These are phyloP conservation scores for Danaus melanippus DNA, from an alignment of 1,140 invertebrate species.

Conservation along the genomic window DNA sequence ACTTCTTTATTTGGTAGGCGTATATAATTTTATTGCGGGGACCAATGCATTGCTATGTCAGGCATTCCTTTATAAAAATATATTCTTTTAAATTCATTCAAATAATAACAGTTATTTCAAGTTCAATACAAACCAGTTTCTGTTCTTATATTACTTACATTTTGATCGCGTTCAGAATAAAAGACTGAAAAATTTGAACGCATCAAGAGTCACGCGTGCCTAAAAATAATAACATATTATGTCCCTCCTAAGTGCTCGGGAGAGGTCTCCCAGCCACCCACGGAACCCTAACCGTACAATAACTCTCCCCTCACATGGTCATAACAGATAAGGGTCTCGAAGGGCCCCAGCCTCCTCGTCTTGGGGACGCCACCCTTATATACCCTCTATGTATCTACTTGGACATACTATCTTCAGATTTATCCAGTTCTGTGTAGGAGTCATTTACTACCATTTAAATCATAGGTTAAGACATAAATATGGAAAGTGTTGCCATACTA, in stretches of 20 bases:
- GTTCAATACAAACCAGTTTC: neutral
- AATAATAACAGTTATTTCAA: neutral
- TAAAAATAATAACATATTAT: conserved; percentile 33
- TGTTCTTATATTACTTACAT: neutral
- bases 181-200: neutral
- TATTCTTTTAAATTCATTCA: neutral
- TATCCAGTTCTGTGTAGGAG: too few relatives aligned
- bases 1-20: conserved; percentile 67
- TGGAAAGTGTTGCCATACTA: too few relatives aligned
- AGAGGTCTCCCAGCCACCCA: conserved; percentile 30
- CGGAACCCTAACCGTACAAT: conserved; percentile 36
- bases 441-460: too few relatives aligned
- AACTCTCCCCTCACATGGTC: conserved; percentile 68
- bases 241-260: conserved; percentile 51
- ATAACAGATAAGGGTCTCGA: conserved; percentile 67
- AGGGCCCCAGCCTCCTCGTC: conserved; percentile 59
- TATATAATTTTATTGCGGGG: conserved; percentile 71
- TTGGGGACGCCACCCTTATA: conserved; percentile 42
- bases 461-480: too few relatives aligned
- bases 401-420: conserved; percentile 29
- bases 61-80: conserved; percentile 31
- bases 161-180: neutral
- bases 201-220: conserved; percentile 16
- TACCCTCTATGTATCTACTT: conserved; percentile 24
- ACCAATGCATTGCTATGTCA: conserved; percentile 63